A percentile compares a stretch with the other conserved stretches of the same genome.
These are phyloP conservation scores for Chelidonichthys spinosus DNA, from an alignment of 2,797 vertebrate species.

Conservation along the genomic window DNA sequence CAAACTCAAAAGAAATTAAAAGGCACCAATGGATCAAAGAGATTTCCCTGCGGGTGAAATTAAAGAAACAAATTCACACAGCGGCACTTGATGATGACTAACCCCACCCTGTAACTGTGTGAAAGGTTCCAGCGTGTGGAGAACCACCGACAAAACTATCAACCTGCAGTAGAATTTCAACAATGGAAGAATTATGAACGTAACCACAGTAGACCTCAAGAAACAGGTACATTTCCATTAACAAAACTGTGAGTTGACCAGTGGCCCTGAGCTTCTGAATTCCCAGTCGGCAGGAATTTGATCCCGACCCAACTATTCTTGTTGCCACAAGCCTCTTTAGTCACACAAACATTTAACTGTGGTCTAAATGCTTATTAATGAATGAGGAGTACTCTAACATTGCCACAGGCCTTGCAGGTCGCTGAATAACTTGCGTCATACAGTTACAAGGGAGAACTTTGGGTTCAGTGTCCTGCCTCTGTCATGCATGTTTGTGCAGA, in stretches of 20 bases:
- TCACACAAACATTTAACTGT: neutral
- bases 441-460: neutral
- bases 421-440: neutral
- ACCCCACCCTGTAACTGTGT: neutral
- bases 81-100: neutral
- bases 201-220: neutral
- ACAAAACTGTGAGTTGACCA: too few species aligned
- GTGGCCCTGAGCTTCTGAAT: neutral
- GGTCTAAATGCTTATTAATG: neutral
- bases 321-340: neutral
- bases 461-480: neutral
- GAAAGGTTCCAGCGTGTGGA: neutral
- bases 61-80: neutral
- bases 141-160: neutral
- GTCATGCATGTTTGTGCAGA: conserved; percentile 3
- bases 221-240: too few species aligned
- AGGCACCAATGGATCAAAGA: neutral
- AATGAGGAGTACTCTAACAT: neutral
- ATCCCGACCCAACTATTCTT: neutral
- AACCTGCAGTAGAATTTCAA: neutral
- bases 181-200: too few species aligned
- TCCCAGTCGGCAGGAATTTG: neutral
- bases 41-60: neutral
- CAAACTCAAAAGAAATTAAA: neutral
- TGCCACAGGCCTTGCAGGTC: neutral